A percentile compares a stretch with the other conserved stretches of the same genome.
Evolutionary conservation across 92 coral and sea anemone genomes (phyloP).

Genomic region (Zoanthus sansibaricus): DNA sequence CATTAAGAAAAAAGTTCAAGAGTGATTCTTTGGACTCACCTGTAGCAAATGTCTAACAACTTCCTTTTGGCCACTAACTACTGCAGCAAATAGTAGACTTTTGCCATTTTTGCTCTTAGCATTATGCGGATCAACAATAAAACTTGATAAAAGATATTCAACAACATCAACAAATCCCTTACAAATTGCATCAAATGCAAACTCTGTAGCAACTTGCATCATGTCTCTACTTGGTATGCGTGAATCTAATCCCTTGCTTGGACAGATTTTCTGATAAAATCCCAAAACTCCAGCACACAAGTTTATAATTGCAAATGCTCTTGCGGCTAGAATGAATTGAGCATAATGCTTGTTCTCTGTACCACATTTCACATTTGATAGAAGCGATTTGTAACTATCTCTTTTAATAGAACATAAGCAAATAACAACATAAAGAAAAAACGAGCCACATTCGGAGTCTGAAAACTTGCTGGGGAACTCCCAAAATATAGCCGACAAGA

Average conservation of each 20-base stretch:
- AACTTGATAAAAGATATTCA: constrained; percentile 63
- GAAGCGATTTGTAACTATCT: constrained; percentile 77
- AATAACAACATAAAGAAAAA: constrained; percentile 70
- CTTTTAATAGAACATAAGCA: constrained; percentile 85
- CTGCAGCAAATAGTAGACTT: constrained; percentile 79
- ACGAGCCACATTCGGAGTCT: constrained; percentile 59
- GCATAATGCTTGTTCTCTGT: constrained; percentile 79
- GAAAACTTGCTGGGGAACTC: constrained; percentile 87
- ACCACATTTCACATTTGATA: constrained; percentile 84
- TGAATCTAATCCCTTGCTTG: constrained; percentile 13
- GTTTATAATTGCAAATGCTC: constrained; percentile 88
- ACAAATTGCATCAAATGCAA: constrained; percentile 83
- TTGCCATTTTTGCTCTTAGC: constrained; percentile 56
- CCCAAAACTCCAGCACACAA: constrained; percentile 72
- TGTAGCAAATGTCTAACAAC: constrained; percentile 67
- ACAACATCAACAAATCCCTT: constrained; percentile 83
- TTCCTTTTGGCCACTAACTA: constrained; percentile 70
- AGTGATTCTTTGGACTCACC: constrained; percentile 47
- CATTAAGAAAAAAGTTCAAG: too few relatives aligned
- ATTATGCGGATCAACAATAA: constrained; percentile 57
- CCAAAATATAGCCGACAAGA: constrained; percentile 81
- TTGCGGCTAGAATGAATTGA: constrained; percentile 81
- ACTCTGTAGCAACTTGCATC: constrained; percentile 59
- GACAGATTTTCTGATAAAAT: constrained; percentile 65
- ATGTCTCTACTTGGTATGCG: constrained; percentile 55